Evolutionary conservation across 1,140 invertebrate species (phyloP).

Genomic region (Doryteuthis pealeii): DNA sequence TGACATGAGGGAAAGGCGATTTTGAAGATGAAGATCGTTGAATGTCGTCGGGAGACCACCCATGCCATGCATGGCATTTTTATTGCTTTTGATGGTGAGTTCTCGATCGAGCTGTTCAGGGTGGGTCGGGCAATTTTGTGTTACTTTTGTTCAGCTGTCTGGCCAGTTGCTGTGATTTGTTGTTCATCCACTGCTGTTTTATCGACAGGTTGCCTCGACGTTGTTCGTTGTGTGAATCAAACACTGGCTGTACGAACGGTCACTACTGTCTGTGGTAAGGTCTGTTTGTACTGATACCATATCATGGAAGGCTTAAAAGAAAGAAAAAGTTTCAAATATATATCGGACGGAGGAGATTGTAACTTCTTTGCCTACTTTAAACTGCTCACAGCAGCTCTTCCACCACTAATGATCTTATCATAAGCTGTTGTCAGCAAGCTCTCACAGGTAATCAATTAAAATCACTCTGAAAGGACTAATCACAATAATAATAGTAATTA

Average conservation of each 20-base stretch:
- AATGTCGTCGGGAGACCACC: slow-evolving; percentile 29
- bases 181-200: slow-evolving; percentile 35
- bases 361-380: too few species aligned
- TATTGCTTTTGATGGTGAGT: slow-evolving; percentile 37
- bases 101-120: slow-evolving; percentile 38
- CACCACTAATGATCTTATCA: too few species aligned
- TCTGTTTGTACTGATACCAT: slow-evolving; percentile 79
- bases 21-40: slow-evolving; percentile 43
- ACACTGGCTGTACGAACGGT: slow-evolving; percentile 36
- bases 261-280: slow-evolving; percentile 74
- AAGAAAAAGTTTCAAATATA: slow-evolving; percentile 14
- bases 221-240: slow-evolving; percentile 53
- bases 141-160: slow-evolving; percentile 14
- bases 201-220: slow-evolving; percentile 38
- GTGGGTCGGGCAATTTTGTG: slow-evolving; percentile 31
- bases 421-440: too few species aligned
- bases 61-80: slow-evolving; percentile 30
- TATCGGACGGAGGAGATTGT: too few species aligned
- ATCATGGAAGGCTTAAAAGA: too few species aligned
- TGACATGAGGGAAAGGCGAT: slow-evolving; percentile 50
- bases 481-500: too few species aligned
- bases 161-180: slow-evolving; percentile 27
- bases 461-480: too few species aligned
- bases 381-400: too few species aligned
- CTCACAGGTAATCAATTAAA: too few species aligned